A percentile compares a stretch with the other conserved stretches of the same genome.
phyloP scores from a whole-genome alignment of 2,113 vertebrate species.

The Oreochromis tanganicae region DNA sequence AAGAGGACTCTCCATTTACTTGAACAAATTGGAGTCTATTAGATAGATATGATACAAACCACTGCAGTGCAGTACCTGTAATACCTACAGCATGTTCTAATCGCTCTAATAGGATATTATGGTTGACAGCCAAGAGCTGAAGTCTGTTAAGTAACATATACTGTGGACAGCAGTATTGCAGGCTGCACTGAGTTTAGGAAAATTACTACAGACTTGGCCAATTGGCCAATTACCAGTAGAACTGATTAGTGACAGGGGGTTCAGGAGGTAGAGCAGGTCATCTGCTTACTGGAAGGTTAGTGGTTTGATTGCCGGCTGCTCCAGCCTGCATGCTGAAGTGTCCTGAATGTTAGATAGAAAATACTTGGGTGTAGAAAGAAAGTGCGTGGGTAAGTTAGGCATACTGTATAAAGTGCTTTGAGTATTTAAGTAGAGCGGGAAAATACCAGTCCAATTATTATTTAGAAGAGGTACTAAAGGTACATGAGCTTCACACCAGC shows the following conservation, averaged over 20 bases:
- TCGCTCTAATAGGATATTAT: rapidly evolving
- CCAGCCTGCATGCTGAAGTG: not conserved
- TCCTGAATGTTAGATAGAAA: not conserved
- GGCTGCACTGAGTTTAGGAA: not conserved
- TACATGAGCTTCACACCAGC: not conserved
- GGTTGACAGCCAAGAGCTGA: not conserved
- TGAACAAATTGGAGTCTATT: too few species aligned
- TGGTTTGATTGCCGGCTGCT: not conserved
- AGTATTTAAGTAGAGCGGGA: not conserved
- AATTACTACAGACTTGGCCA: not conserved
- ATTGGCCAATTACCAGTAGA: not conserved
- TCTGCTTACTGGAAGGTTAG: not conserved
- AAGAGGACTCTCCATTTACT: too few species aligned
- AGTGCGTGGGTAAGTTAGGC: not conserved
- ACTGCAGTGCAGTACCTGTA: too few species aligned
- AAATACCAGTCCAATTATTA: not conserved
- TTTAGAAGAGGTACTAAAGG: not conserved
- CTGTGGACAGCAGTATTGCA: not conserved
- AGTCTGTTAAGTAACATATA: not conserved
- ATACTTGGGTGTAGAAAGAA: not conserved
- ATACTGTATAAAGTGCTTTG: not conserved
- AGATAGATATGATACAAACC: too few species aligned
- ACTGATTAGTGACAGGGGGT: rapidly evolving
- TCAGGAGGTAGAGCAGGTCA: not conserved
- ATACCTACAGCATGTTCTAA: too few species aligned